phyloP scores from a whole-genome alignment of 2,888 invertebrate species.

The Spilarctia lutea region DNA sequence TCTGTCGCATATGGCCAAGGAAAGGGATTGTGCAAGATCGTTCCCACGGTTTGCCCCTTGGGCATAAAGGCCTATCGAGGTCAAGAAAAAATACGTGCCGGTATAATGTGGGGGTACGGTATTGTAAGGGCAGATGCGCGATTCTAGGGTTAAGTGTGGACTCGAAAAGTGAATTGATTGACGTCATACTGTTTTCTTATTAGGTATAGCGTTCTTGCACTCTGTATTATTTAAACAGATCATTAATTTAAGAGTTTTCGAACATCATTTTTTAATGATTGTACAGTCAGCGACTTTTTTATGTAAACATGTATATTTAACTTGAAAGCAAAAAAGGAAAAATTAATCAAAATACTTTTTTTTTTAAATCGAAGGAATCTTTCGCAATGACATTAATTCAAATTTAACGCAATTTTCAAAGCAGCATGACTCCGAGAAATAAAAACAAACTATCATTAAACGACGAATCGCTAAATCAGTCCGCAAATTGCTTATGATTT shows the following conservation, averaged over 20 bases:
- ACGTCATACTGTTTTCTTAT: constrained; percentile 57
- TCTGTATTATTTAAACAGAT: not conserved
- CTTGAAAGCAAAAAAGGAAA: not conserved
- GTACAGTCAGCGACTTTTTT: not conserved
- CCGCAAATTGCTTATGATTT: constrained; percentile 27
- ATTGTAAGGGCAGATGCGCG: constrained; percentile 82
- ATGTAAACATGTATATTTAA: not conserved
- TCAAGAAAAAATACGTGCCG: constrained; percentile 86
- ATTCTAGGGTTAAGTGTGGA: constrained; percentile 82
- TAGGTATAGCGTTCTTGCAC: constrained; percentile 26
- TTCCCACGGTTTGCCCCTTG: constrained; percentile 85
- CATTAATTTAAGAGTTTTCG: not conserved
- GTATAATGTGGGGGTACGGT: constrained; percentile 80
- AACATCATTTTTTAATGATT: not conserved
- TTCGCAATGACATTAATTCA: not conserved
- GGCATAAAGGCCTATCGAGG: constrained; percentile 82
- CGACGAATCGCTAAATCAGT: constrained; percentile 9
- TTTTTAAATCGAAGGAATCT: not conserved
- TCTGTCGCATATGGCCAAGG: constrained; percentile 86
- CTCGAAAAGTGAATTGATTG: constrained; percentile 79
- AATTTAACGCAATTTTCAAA: not conserved
- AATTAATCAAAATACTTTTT: not conserved
- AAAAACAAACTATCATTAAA: constrained; percentile 1
- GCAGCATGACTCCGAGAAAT: not conserved
- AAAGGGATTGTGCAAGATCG: constrained; percentile 83